Conservation (phyloP, 64 coral and sea anemone genomes). For the Orbicella faveolata region DNA sequence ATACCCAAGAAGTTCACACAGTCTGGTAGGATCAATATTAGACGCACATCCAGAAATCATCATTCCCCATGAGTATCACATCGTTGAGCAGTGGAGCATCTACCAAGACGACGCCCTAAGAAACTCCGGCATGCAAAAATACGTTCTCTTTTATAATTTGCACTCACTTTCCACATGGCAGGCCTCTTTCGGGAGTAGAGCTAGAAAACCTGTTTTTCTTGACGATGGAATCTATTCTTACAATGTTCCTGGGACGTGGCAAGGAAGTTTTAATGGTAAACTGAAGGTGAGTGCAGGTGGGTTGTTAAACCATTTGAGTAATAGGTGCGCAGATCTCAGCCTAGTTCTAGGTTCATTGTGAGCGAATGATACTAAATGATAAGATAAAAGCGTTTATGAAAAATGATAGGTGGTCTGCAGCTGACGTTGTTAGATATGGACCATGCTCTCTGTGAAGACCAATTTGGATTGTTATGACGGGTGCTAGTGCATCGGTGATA, state of each 20-base stretch:
- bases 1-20: constrained; percentile 84
- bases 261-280: constrained; percentile 13
- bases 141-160: constrained; percentile 27
- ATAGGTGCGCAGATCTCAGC: no score
- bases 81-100: constrained; percentile 27
- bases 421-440: no score
- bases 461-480: no score
- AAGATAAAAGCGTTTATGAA: no score
- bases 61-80: constrained; percentile 89
- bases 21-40: constrained; percentile 79
- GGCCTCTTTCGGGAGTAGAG: constrained; percentile 24
- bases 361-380: no score
- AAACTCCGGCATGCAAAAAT: constrained; percentile 20
- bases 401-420: no score
- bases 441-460: no score
- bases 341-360: no score
- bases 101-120: neutral
- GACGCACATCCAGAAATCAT: constrained; percentile 87
- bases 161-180: constrained; percentile 40
- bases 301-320: neutral
- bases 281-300: neutral
- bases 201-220: constrained; percentile 8
- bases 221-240: constrained; percentile 24
- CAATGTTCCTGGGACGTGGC: constrained; percentile 33
- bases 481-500: no score